These are phyloP conservation scores for Orussus abietinus DNA, from an alignment of 1,140 invertebrate species.

Conservation along the genomic window DNA sequence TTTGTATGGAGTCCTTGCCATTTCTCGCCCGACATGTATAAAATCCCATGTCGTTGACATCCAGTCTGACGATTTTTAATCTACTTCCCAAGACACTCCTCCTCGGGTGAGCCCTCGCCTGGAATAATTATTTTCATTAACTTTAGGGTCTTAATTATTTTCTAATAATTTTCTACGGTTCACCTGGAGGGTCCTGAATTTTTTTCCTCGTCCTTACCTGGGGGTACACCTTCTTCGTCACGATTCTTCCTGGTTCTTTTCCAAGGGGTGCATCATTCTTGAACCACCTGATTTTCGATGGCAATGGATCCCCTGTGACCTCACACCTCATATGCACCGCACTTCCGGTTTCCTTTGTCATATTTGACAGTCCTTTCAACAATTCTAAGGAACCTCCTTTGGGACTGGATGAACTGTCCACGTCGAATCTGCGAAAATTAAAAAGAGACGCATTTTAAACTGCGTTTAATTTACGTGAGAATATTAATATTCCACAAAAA, in stretches of 20 bases:
- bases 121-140: too few relatives aligned
- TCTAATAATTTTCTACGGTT: too few relatives aligned
- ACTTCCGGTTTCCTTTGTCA: conserved; percentile 62
- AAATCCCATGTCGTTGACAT: conserved; percentile 65
- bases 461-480: not conserved
- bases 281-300: conserved; percentile 63
- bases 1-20: conserved; percentile 58
- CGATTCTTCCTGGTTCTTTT: conserved; percentile 53
- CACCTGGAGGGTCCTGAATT: too few relatives aligned
- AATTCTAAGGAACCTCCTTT: conserved; percentile 46
- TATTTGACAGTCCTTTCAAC: conserved; percentile 55
- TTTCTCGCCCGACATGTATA: conserved; percentile 67
- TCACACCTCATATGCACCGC: conserved; percentile 64
- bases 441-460: not conserved
- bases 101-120: conserved; percentile 30
- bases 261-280: conserved; percentile 63
- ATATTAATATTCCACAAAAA: too few relatives aligned
- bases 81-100: conserved; percentile 34
- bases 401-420: conserved; percentile 22
- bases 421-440: conserved; percentile 26
- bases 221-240: conserved; percentile 46
- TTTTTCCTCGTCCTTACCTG: conserved; percentile 34
- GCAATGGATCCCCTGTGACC: conserved; percentile 61
- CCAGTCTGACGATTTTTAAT: conserved; percentile 60
- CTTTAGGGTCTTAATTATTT: too few relatives aligned